Percentiles rank a stretch among this genome's conserved stretches.
Evolutionary conservation across 2,113 vertebrate genomes (phyloP).

Genomic region (Pipa parva): DNA sequence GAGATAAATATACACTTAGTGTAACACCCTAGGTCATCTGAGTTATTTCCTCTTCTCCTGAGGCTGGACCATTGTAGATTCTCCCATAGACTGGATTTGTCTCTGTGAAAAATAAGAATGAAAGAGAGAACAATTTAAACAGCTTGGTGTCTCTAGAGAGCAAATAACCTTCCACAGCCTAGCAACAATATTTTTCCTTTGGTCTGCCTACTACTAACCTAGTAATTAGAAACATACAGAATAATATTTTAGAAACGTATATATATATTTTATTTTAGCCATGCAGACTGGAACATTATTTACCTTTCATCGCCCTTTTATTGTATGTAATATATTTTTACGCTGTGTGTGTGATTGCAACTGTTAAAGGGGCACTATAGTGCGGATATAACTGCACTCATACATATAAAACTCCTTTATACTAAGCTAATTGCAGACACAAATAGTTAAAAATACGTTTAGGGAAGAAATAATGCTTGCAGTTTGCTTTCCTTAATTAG

Average conservation of each 20-base stretch:
- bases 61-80: slow-evolving; percentile 7
- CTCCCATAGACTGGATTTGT: not conserved
- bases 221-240: not conserved
- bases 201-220: not conserved
- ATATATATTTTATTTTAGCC: too few relatives aligned
- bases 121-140: not conserved
- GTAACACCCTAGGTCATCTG: slow-evolving; percentile 23
- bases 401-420: too few relatives aligned
- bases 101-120: slow-evolving; percentile 10
- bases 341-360: too few relatives aligned
- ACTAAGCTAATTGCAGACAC: too few relatives aligned
- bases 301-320: too few relatives aligned
- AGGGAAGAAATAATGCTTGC: too few relatives aligned
- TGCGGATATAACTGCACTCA: too few relatives aligned
- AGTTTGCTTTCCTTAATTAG: too few relatives aligned
- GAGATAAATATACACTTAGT: slow-evolving; percentile 39
- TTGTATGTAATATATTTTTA: too few relatives aligned
- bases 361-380: too few relatives aligned
- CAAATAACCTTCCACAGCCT: not conserved
- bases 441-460: too few relatives aligned
- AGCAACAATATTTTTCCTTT: slow-evolving; percentile 3
- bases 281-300: too few relatives aligned
- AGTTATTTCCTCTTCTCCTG: slow-evolving; percentile 7
- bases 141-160: slow-evolving; percentile 1
- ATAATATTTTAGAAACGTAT: not conserved